Base-by-base conservation (phyloP, 2,888 invertebrate species). In the Eupelmus urozonus region DNA sequence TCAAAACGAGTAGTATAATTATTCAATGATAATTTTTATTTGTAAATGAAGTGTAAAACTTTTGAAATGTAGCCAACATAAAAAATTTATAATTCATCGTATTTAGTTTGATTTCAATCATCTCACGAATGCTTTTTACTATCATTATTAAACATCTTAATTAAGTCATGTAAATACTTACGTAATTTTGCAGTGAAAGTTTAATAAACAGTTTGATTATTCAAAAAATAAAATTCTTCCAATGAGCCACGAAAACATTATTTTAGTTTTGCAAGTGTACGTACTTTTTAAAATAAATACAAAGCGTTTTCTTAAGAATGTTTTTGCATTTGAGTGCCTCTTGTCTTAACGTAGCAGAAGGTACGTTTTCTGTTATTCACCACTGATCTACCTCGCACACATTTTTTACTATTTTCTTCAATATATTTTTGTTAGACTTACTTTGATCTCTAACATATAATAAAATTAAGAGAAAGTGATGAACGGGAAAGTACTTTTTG, bases 401-500 rank as follows among this genome's bases (percentile, higher is more conserved):
- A 34, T 49, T 51, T 60, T 45, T 62, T 62, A 62, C 20, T 51
- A 25, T 66, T 63, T 69, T 60, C 60, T 20, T 11, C 25, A 0
- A n/a, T 40, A 13, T 7, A 66, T 57, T 55, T 53, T 53, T 34
- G 9, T 23, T 23, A 29, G 18, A 42, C 34, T 27, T 20, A 62
- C 18, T 60, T 67, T 67, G 67, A 71, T 78, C 60, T 73, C 62
- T 20, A 18, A 53, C 9, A 18, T 63, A 55, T 65, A 55, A n/a
- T 63, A 11, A 67, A 63, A 11, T 16, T 25, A 42, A 71, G 42
- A 57, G 20, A 76, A 45, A 11, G 18, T n/a, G 20, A 70, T 53
- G 16, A 53, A 53, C 49, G 20, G 20, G 53, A 69, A 74, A 69
- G 29, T 74, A 78, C 74, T 78, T 55, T 63, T 78, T 59, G 57